Base-by-base conservation (phyloP, 1,140 invertebrate genomes). In the Ceratina australensis region DNA sequence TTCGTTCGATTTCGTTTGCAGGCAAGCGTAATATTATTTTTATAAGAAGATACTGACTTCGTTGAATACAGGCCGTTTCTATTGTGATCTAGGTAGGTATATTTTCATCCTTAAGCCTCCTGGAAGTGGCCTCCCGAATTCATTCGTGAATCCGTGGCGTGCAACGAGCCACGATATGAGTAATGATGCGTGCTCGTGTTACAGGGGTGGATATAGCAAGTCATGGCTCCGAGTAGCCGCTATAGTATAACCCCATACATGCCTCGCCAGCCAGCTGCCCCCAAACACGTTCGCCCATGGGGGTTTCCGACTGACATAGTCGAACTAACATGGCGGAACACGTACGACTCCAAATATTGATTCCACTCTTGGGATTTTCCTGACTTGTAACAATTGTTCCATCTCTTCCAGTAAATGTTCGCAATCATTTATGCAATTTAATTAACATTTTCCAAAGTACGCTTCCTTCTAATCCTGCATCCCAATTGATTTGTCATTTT, bases 111-210 rank as follows among this genome's bases (percentile, higher is more conserved):
- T 56, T 72, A 75, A 56, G 69, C 79, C 79, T 79, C 79, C 66
- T 81, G 67, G 72, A 84, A 85, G 83, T 75, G 75, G 74, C 82
- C 82, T 84, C 67, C 79, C 75, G 72, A 78, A 85, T 85, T 82
- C 86, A 68, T 79, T 61, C 86, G 33, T 59, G 86, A 82, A 83
- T 86, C 83, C 88, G 83, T 89, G 86, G 84, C 87, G 87, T 86
- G 86, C 87, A 90, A 87, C 86, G 85, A 90, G 90, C 87, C 87
- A 84, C 84, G 90, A 90, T 91, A 91, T 92, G 91, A 91, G 90
- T 91, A 92, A 91, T 91, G 90, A 90, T 91, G 90, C 89, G 90
- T 91, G 90, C 88, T 86, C 87, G 85, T 87, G 85, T 91, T 88
- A 84, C 60, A 88, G 89, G 89, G 90, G 90, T 88, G 81, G 86